phyloP scores from a whole-genome alignment of 2,113 vertebrate genomes.

The Xenopus borealis region DNA sequence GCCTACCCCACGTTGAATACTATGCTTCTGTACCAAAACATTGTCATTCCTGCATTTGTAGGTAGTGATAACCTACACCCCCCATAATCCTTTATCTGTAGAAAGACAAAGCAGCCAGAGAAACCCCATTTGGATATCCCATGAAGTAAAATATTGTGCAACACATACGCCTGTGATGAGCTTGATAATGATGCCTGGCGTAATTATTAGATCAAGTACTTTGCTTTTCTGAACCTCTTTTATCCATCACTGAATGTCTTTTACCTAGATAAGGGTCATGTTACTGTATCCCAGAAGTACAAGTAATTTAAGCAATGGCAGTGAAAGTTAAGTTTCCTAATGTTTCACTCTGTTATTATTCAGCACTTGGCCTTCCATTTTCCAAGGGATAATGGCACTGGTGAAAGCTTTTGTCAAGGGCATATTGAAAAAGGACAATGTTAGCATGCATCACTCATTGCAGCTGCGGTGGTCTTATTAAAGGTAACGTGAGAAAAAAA shows the following conservation, averaged over 20 bases:
- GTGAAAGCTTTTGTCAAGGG: slow-evolving; percentile 44
- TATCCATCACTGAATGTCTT: slow-evolving; percentile 24
- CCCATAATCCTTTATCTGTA: too few species aligned
- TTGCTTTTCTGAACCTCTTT: slow-evolving; percentile 17
- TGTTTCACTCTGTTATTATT: slow-evolving; percentile 39
- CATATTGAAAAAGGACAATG: slow-evolving; percentile 33
- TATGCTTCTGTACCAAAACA: too few species aligned
- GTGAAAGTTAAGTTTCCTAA: slow-evolving; percentile 41
- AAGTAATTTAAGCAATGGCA: slow-evolving; percentile 45
- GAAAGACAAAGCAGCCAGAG: too few species aligned
- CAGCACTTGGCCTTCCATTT: slow-evolving; percentile 36
- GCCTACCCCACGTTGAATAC: too few species aligned
- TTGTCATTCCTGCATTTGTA: too few species aligned
- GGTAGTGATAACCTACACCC: too few species aligned
- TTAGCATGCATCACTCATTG: slow-evolving; percentile 40
- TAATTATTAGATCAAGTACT: background rate
- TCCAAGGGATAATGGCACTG: slow-evolving; percentile 34
- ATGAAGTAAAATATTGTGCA: too few species aligned
- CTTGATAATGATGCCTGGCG: background rate
- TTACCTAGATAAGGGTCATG: slow-evolving; percentile 31
- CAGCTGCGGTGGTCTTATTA: slow-evolving; percentile 43
- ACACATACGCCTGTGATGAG: background rate
- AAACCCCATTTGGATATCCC: too few species aligned
- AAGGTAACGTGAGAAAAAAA: slow-evolving; percentile 41
- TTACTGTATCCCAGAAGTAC: slow-evolving; percentile 37